A percentile compares a stretch with the other conserved stretches of the same genome.
Conservation (phyloP, 2,797 vertebrate species). For the Hoplostethus atlanticus region DNA sequence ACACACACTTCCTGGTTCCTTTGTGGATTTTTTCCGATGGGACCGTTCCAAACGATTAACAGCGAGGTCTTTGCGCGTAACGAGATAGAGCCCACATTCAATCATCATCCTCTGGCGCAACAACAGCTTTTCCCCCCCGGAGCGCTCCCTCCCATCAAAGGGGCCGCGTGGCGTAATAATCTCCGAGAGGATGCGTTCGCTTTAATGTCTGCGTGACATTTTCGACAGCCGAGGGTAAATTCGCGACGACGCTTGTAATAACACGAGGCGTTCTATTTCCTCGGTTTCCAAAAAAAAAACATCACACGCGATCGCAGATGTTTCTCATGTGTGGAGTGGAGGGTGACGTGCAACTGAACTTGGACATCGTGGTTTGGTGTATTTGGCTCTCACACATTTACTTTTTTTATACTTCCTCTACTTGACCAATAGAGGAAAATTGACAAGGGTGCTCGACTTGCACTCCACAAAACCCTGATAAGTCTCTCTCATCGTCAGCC, state of each 20-base stretch:
- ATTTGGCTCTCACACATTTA: too few relatives aligned
- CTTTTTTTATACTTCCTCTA: too few relatives aligned
- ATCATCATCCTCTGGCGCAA: too few relatives aligned
- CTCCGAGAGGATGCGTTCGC: not conserved
- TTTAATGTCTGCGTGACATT: slow-evolving; percentile 1
- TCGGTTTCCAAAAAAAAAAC: too few relatives aligned
- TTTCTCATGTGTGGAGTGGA: not conserved
- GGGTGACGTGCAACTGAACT: not conserved
- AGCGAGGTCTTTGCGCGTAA: not conserved
- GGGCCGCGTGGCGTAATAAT: not conserved
- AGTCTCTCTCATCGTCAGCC: not conserved
- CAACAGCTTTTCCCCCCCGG: slow-evolving; percentile 11
- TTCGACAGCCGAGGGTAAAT: too few relatives aligned
- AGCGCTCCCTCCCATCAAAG: slow-evolving; percentile 17
- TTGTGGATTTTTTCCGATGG: not conserved
- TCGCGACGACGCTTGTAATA: too few relatives aligned
- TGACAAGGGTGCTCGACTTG: not conserved
- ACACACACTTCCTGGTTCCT: slow-evolving; percentile 2
- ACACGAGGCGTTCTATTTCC: too few relatives aligned
- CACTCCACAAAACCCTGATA: slow-evolving; percentile 13
- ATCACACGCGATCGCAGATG: not conserved
- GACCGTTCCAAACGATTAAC: not conserved
- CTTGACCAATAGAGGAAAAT: too few relatives aligned
- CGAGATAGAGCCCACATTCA: not conserved
- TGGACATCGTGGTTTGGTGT: too few relatives aligned